A percentile compares a stretch with the other conserved stretches of the same genome.
phyloP scores from a whole-genome alignment of 64 coral and sea anemone genomes.

The Dendrophyllia cribrosa region DNA sequence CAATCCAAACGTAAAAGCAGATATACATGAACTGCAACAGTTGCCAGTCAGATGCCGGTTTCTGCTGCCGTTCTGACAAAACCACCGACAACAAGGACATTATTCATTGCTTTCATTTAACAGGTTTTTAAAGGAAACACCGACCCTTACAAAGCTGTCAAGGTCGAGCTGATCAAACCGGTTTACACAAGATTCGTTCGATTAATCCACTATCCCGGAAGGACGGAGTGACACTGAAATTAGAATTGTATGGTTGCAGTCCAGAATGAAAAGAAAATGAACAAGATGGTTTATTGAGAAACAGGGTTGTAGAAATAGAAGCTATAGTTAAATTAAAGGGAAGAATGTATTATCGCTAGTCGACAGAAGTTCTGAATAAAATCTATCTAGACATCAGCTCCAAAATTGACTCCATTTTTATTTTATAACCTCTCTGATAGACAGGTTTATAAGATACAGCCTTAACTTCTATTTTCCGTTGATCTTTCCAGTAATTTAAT shows the following conservation, averaged over 20 bases:
- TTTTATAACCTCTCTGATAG: too few relatives aligned
- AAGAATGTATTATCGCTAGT: background rate
- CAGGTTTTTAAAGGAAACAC: conserved; percentile 4
- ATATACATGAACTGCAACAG: too few relatives aligned
- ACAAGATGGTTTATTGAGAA: background rate
- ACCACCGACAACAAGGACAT: too few relatives aligned
- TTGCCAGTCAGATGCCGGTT: too few relatives aligned
- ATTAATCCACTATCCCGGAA: background rate
- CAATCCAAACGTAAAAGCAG: too few relatives aligned
- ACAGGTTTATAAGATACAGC: too few relatives aligned
- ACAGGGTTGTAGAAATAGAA: background rate
- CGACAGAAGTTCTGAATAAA: too few relatives aligned
- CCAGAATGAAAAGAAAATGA: background rate
- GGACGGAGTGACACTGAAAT: background rate
- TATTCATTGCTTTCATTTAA: background rate
- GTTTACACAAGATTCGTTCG: background rate
- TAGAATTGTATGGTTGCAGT: background rate
- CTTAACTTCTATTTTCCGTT: background rate
- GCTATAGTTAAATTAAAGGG: background rate
- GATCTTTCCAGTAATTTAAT: background rate
- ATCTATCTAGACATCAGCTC: too few relatives aligned
- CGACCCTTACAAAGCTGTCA: background rate
- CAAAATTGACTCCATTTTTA: too few relatives aligned
- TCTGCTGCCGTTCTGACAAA: too few relatives aligned
- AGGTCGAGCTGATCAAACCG: background rate